These are phyloP conservation scores for Tetheella fluctuosa DNA, from an alignment of 2,888 invertebrate species.

Conservation along the genomic window DNA sequence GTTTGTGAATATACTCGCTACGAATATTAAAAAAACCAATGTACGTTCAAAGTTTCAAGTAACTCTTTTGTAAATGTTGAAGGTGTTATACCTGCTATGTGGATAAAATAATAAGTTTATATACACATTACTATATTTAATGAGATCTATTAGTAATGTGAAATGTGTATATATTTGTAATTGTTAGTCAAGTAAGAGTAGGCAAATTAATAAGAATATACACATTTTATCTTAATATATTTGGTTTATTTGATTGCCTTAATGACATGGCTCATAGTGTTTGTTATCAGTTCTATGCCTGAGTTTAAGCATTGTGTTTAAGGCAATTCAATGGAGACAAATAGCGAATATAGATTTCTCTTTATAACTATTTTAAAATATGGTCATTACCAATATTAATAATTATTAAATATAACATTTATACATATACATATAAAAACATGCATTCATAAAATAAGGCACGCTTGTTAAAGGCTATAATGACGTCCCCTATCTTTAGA, in stretches of 20 bases:
- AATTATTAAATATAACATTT: not conserved
- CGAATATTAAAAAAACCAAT: not conserved
- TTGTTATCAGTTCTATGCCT: not conserved
- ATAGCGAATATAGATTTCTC: not conserved
- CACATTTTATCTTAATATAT: not conserved
- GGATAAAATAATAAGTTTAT: not conserved
- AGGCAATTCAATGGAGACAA: not conserved
- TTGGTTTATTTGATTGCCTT: not conserved
- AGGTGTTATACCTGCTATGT: not conserved
- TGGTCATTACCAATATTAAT: not conserved
- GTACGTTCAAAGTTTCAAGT: not conserved
- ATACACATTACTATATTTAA: constrained; percentile 15
- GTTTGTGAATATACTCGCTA: not conserved
- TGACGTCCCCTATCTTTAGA: not conserved
- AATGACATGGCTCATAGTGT: not conserved
- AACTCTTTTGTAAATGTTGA: not conserved
- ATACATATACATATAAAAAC: not conserved
- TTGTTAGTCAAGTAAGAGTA: not conserved
- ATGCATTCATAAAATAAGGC: not conserved
- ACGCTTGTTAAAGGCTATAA: not conserved
- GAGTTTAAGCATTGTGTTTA: not conserved
- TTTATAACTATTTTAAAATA: not conserved
- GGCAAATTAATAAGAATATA: not conserved
- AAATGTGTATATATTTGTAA: not conserved
- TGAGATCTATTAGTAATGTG: constrained; percentile 26